phyloP scores from a whole-genome alignment of 2,113 vertebrate genomes.

The Elachura formosa region DNA sequence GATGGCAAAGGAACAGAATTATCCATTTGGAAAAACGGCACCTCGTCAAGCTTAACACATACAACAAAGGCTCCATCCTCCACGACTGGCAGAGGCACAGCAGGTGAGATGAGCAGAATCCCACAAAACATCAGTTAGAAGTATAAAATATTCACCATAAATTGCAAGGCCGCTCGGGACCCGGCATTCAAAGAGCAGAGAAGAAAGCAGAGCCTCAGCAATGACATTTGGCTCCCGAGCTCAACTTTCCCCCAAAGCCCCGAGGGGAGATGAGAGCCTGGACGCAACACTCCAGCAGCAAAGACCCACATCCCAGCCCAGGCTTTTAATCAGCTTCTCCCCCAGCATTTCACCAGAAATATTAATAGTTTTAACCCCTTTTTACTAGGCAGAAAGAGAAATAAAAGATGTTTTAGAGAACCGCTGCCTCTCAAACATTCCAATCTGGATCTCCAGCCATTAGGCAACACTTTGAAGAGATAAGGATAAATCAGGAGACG shows the following conservation, averaged over 20 bases:
- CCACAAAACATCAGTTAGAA: constrained; percentile 26
- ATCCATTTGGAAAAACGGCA: constrained; percentile 28
- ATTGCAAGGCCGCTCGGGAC: neutral
- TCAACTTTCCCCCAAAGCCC: neutral
- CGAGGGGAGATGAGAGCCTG: neutral
- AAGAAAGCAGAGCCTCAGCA: neutral
- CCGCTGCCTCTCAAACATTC: neutral
- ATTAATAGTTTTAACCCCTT: neutral
- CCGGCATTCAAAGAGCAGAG: neutral
- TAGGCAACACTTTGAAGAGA: neutral
- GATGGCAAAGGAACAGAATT: neutral
- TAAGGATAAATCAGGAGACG: neutral
- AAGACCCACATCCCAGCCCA: neutral
- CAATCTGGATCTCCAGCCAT: neutral
- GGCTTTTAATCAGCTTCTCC: neutral
- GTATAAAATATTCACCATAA: constrained; percentile 31
- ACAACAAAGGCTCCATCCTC: constrained; percentile 33
- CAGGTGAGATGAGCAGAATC: neutral
- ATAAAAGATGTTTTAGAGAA: neutral
- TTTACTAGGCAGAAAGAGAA: neutral
- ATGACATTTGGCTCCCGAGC: neutral
- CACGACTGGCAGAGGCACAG: neutral
- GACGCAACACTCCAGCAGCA: accelerated
- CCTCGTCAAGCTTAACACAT: constrained; percentile 13
- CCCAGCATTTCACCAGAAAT: neutral